Percentiles rank a stretch among this genome's conserved stretches.
Evolutionary conservation across 2,113 vertebrate genomes (phyloP).

Genomic region (Thunnus thynnus): DNA sequence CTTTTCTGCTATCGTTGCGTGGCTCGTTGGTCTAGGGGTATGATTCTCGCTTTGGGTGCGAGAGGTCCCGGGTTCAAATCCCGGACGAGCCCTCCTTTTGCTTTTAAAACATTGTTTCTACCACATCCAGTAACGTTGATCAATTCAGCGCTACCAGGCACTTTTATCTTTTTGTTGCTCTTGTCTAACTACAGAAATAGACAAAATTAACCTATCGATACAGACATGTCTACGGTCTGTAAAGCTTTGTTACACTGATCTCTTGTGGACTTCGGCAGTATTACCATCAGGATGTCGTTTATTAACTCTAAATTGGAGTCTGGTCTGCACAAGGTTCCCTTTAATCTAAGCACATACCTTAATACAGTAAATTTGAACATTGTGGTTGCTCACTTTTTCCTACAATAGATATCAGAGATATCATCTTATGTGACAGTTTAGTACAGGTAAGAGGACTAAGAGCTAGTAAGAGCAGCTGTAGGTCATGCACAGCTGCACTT

Average conservation of each 20-base stretch:
- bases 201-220: accelerated
- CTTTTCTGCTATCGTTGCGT: neutral
- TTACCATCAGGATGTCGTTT: neutral
- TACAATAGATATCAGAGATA: conserved; percentile 9
- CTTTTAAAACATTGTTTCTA: neutral
- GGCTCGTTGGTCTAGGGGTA: conserved; percentile 87
- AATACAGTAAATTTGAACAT: neutral
- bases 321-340: no score
- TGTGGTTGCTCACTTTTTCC: neutral
- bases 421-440: neutral
- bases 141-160: accelerated
- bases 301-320: no score
- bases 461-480: no score
- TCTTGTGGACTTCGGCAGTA: conserved; percentile 54
- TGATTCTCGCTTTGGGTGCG: conserved; percentile 88
- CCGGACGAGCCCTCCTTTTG: conserved; percentile 77
- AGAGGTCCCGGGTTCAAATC: conserved; percentile 88
- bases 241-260: conserved; percentile 33
- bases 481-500: neutral
- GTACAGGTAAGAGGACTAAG: neutral
- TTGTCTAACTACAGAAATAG: neutral
- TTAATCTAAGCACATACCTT: neutral
- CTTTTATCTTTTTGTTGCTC: accelerated
- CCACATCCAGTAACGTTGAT: accelerated
- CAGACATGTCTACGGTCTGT: neutral